Conservation (phyloP, 2,888 invertebrate genomes). For the Noctuana brunneofusca region DNA sequence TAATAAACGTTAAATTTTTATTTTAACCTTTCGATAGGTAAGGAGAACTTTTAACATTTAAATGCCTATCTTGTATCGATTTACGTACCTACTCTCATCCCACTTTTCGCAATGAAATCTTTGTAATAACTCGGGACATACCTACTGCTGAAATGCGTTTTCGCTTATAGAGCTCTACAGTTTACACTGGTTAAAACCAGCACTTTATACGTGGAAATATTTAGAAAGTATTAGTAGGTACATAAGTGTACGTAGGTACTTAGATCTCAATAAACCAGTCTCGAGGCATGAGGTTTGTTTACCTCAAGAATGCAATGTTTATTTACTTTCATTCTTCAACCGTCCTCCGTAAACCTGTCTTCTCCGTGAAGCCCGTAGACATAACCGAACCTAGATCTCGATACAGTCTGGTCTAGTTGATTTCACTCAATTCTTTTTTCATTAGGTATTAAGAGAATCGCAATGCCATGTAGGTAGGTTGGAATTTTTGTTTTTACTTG, state of each 20-base stretch:
- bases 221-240: constrained; percentile 59
- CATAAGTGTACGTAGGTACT: constrained; percentile 23
- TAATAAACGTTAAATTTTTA: not conserved
- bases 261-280: constrained; percentile 49
- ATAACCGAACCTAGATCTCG: constrained; percentile 4
- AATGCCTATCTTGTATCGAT: no score
- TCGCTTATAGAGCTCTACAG: not conserved
- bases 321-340: constrained; percentile 73
- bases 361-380: constrained; percentile 40
- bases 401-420: constrained; percentile 6
- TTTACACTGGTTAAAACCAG: not conserved
- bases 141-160: no score
- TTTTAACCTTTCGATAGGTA: not conserved
- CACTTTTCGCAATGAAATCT: no score
- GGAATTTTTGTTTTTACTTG: no score
- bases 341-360: constrained; percentile 52
- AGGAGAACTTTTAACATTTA: no score
- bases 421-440: not conserved
- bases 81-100: no score
- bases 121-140: no score
- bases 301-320: constrained; percentile 72
- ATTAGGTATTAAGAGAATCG: no score
- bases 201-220: constrained; percentile 31
- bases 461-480: no score
- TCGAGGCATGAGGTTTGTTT: constrained; percentile 66